These are phyloP conservation scores for Lamellibrachia satsuma DNA, from an alignment of 2,888 invertebrate species.

Conservation along the genomic window DNA sequence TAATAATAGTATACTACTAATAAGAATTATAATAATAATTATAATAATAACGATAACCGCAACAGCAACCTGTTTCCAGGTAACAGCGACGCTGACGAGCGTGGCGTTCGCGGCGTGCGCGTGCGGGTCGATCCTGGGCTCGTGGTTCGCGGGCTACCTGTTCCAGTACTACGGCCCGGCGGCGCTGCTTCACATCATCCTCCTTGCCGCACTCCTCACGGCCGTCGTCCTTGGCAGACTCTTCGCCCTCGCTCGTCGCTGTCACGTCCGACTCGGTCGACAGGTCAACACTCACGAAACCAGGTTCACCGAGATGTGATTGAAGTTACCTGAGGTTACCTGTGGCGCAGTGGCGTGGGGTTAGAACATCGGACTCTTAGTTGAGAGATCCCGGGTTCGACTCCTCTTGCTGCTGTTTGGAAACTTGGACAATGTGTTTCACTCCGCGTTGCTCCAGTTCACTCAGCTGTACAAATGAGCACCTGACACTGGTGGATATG, in stretches of 20 bases:
- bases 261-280: background rate
- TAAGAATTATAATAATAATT: too few species aligned
- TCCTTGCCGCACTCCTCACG: conserved; percentile 25
- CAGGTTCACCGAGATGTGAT: background rate
- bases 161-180: conserved; percentile 35
- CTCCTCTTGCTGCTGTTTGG: too few species aligned
- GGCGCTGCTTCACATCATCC: conserved; percentile 32
- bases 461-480: too few species aligned
- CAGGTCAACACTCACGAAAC: background rate
- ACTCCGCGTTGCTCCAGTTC: too few species aligned
- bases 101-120: background rate
- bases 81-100: conserved; percentile 1
- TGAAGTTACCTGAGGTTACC: too few species aligned
- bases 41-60: background rate
- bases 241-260: background rate
- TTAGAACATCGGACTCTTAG: too few species aligned
- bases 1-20: too few species aligned
- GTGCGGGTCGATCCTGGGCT: conserved; percentile 17
- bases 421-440: too few species aligned
- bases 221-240: background rate
- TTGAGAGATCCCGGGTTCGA: too few species aligned
- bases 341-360: too few species aligned
- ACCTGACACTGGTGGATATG: too few species aligned
- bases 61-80: background rate
- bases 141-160: conserved; percentile 33